A percentile compares a stretch with the other conserved stretches of the same genome.
These are phyloP conservation scores for Prochilodus magdalenae DNA, from an alignment of 2,113 vertebrate species.

Conservation along the genomic window DNA sequence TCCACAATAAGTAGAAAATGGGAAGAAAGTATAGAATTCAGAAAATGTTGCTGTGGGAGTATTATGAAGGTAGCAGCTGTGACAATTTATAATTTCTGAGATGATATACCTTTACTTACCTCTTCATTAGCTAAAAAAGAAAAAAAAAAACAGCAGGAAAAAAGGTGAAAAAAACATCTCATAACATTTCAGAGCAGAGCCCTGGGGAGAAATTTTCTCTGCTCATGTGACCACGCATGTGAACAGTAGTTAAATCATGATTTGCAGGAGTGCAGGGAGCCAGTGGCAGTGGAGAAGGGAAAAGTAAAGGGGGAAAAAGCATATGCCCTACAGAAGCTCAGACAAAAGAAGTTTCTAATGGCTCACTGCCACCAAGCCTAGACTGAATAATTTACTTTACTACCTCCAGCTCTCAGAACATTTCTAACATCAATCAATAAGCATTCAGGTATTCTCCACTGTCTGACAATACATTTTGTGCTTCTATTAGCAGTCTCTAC, in stretches of 20 bases:
- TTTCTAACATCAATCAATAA: constrained; percentile 24
- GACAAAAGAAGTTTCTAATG: constrained; percentile 32
- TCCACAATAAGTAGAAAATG: constrained; percentile 45
- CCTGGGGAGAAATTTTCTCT: constrained; percentile 62
- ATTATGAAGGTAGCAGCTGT: constrained; percentile 33
- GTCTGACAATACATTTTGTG: neutral
- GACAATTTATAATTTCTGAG: constrained; percentile 44
- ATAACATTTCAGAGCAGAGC: constrained; percentile 58
- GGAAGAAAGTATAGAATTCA: constrained; percentile 31
- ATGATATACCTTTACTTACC: constrained; percentile 49
- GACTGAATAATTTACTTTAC: constrained; percentile 51
- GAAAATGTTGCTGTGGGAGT: constrained; percentile 41
- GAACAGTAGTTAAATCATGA: constrained; percentile 65
- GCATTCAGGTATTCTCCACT: neutral
- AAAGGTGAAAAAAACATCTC: constrained; percentile 40
- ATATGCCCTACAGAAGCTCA: constrained; percentile 34
- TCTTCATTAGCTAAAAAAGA: constrained; percentile 34
- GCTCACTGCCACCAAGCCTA: constrained; percentile 51
- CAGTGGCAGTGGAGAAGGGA: constrained; percentile 31
- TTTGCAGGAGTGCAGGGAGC: constrained; percentile 59
- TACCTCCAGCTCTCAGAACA: constrained; percentile 56
- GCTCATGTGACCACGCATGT: constrained; percentile 64
- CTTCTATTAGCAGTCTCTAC: neutral
- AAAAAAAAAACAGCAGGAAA: constrained; percentile 16
- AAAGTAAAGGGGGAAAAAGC: constrained; percentile 24